Conservation (phyloP, 2,797 vertebrate species). For the Champsocephalus gunnari region DNA sequence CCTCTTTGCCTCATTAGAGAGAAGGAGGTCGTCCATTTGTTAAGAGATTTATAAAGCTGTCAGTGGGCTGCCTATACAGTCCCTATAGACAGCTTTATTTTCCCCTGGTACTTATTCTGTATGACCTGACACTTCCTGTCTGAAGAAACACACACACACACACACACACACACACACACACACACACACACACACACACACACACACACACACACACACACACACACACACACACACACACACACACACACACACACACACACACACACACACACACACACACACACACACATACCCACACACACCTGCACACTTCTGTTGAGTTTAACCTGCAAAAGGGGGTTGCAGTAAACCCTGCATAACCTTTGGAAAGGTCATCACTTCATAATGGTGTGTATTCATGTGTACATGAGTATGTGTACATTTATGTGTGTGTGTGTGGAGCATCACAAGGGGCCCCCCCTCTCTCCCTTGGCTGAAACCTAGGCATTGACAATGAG, state of each 20-base stretch:
- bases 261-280: constrained; percentile 39
- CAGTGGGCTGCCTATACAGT: constrained; percentile 71
- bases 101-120: constrained; percentile 59
- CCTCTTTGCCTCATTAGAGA: constrained; percentile 72
- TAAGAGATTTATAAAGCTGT: constrained; percentile 80
- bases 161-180: constrained; percentile 35
- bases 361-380: constrained; percentile 60
- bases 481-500: constrained; percentile 74
- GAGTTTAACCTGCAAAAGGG: constrained; percentile 61
- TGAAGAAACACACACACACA: constrained; percentile 34
- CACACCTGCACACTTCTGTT: constrained; percentile 50
- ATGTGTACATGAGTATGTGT: constrained; percentile 41
- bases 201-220: constrained; percentile 42
- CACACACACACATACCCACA: constrained; percentile 12
- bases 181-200: constrained; percentile 18
- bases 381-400: constrained; percentile 18
- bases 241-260: constrained; percentile 29
- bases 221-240: constrained; percentile 34
- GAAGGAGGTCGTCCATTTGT: constrained; percentile 71
- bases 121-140: constrained; percentile 75
- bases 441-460: constrained; percentile 37
- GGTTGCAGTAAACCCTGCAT: constrained; percentile 51
- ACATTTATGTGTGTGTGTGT: neutral
- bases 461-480: constrained; percentile 43
- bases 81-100: constrained; percentile 74